Evolutionary conservation across 2,888 invertebrate genomes (phyloP).

Genomic region (Dicycla oo): DNA sequence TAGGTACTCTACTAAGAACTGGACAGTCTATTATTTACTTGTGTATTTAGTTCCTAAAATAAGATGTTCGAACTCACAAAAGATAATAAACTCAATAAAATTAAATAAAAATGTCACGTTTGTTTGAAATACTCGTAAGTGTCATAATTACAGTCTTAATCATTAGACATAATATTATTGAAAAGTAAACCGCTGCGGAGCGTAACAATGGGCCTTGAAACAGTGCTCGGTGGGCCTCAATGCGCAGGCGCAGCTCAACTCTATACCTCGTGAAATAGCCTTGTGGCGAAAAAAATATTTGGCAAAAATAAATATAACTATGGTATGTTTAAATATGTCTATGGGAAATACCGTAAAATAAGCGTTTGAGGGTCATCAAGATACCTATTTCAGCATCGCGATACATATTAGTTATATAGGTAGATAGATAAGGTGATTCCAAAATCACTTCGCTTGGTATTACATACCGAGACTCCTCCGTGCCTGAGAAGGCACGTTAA

Average conservation of each 20-base stretch:
- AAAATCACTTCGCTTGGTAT: constrained; percentile 13
- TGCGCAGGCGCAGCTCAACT: constrained; percentile 44
- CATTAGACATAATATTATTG: constrained; percentile 32
- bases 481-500: too few species aligned
- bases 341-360: constrained; percentile 15
- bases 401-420: too few species aligned
- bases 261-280: constrained; percentile 33
- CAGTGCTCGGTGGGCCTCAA: constrained; percentile 59
- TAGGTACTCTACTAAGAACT: background rate
- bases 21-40: background rate
- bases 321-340: constrained; percentile 9
- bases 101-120: constrained; percentile 6
- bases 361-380: constrained; percentile 11
- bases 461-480: too few species aligned
- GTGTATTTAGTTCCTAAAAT: background rate
- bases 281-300: constrained; percentile 35
- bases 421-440: constrained; percentile 3
- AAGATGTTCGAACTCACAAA: background rate
- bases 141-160: constrained; percentile 26
- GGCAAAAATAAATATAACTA: constrained; percentile 31
- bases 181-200: constrained; percentile 45
- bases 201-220: constrained; percentile 53
- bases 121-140: constrained; percentile 15
- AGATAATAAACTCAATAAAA: background rate
- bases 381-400: too few species aligned